Conservation (phyloP, 2,888 invertebrate species). For the Argyresthia goedartella region DNA sequence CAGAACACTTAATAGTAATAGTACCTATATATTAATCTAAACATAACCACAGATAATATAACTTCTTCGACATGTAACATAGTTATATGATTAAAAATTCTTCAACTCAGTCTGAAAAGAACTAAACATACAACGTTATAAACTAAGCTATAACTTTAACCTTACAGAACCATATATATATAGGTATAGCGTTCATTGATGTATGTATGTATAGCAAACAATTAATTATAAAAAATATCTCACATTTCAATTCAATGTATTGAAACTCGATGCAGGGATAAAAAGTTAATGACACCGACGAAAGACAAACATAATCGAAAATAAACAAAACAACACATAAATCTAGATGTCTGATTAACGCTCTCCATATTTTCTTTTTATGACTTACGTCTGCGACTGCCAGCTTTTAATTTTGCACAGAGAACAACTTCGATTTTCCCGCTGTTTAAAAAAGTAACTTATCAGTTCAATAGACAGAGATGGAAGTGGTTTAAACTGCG, state of each 20-base stretch:
- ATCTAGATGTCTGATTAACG: slow-evolving; percentile 40
- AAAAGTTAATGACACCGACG: slow-evolving; percentile 1
- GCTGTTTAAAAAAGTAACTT: slow-evolving; percentile 68
- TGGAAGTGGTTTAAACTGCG: slow-evolving; percentile 23
- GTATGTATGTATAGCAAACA: no score
- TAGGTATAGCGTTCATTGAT: no score
- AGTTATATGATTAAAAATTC: no score
- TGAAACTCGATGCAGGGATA: not conserved
- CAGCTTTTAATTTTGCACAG: slow-evolving; percentile 62
- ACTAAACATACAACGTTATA: no score
- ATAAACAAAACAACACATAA: slow-evolving; percentile 22
- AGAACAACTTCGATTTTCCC: slow-evolving; percentile 63
- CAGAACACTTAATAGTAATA: no score
- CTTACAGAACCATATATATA: no score
- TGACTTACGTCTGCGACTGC: slow-evolving; percentile 61
- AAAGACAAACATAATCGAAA: slow-evolving; percentile 7
- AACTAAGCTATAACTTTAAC: no score
- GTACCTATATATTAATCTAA: no score
- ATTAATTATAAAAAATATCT: not conserved
- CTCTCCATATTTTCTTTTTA: slow-evolving; percentile 58
- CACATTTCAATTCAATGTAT: not conserved
- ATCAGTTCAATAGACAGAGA: slow-evolving; percentile 57
- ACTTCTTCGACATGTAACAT: no score
- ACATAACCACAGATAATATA: no score
- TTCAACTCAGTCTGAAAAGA: no score